Evolutionary conservation across 1,140 invertebrate genomes (phyloP).

Genomic region (Helicoverpa armigera): DNA sequence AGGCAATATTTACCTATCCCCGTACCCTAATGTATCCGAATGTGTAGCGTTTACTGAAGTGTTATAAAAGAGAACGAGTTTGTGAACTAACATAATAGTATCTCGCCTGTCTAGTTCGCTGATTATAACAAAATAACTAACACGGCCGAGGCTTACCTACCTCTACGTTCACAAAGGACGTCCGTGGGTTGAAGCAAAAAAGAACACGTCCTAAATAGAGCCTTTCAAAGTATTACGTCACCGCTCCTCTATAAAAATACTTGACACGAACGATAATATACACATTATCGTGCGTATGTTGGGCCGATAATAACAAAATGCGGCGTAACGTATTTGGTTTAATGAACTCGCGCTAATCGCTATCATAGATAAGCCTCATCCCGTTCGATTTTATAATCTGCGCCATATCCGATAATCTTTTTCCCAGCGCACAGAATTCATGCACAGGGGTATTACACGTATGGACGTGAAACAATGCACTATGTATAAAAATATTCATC

Average conservation of each 20-base stretch:
- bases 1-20: too few relatives aligned
- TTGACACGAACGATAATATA: neutral
- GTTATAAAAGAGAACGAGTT: neutral
- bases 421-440: neutral
- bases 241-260: conserved; percentile 1
- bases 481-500: conserved; percentile 50
- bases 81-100: neutral
- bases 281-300: neutral
- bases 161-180: conserved; percentile 9
- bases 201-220: conserved; percentile 6
- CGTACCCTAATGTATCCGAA: too few relatives aligned
- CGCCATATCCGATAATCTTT: conserved; percentile 1
- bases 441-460: neutral
- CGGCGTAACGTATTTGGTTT: neutral
- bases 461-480: conserved; percentile 13
- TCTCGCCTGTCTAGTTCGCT: neutral
- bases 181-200: neutral
- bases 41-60: neutral
- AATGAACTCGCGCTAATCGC: conserved; percentile 13
- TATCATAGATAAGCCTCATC: conserved; percentile 1
- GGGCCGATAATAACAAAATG: neutral
- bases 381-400: conserved; percentile 30
- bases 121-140: conserved; percentile 18
- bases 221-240: neutral
- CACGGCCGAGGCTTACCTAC: neutral